These are phyloP conservation scores for Hetaerina titia DNA, from an alignment of 2,888 invertebrate genomes.

Conservation along the genomic window DNA sequence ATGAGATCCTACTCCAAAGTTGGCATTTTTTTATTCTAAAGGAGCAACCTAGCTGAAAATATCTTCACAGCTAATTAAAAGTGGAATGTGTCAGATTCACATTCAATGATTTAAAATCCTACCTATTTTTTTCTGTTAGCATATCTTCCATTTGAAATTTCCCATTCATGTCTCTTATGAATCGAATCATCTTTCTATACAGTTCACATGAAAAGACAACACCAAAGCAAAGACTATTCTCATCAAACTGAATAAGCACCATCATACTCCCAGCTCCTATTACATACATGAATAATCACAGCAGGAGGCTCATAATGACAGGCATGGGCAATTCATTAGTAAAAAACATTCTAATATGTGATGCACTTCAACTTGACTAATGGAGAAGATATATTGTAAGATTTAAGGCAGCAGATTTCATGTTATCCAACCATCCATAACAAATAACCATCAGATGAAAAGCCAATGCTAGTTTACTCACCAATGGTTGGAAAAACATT, in stretches of 20 bases:
- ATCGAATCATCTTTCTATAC: too few species aligned
- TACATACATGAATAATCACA: not conserved
- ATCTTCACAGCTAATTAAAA: not conserved
- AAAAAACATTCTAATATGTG: not conserved
- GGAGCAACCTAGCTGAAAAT: not conserved
- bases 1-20: too few species aligned
- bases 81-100: slow-evolving; percentile 9
- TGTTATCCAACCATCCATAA: not conserved
- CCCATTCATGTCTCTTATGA: not conserved
- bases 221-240: too few species aligned
- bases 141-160: not conserved
- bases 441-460: not conserved
- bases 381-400: not conserved
- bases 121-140: not conserved
- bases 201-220: too few species aligned
- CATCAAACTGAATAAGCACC: not conserved
- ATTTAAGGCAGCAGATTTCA: not conserved
- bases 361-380: not conserved
- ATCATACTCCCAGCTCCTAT: not conserved
- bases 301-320: not conserved
- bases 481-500: not conserved
- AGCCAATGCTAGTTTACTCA: not conserved
- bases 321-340: not conserved
- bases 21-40: too few species aligned
- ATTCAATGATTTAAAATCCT: not conserved